Evolutionary conservation across 2,888 invertebrate species (phyloP).

Genomic region (Chydorus sphaericus): DNA sequence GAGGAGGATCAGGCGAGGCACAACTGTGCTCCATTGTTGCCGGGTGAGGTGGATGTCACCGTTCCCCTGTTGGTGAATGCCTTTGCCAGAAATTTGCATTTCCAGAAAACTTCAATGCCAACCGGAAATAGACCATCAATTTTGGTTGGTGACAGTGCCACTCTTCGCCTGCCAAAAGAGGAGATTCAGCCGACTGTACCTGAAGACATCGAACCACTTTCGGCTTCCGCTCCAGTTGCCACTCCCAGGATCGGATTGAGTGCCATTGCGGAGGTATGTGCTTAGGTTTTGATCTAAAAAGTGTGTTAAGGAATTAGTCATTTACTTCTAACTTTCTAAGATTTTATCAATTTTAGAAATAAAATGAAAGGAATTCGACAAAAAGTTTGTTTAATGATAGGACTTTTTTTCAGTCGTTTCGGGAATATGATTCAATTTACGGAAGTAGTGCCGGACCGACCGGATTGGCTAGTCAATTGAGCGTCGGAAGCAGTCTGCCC

Average conservation of each 20-base stretch:
- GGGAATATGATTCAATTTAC: not conserved
- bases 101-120: not conserved
- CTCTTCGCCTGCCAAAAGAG: not conserved
- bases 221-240: not conserved
- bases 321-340: too few relatives aligned
- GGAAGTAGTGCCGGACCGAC: slow-evolving; percentile 4
- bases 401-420: too few relatives aligned
- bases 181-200: too few relatives aligned
- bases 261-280: not conserved
- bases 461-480: slow-evolving; percentile 2
- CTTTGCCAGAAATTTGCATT: not conserved
- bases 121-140: not conserved
- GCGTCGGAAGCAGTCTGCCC: not conserved
- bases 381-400: too few relatives aligned
- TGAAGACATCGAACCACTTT: too few relatives aligned
- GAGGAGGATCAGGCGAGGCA: not conserved
- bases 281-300: too few relatives aligned
- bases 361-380: too few relatives aligned
- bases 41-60: not conserved
- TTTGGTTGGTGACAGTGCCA: not conserved
- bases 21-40: not conserved
- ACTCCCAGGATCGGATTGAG: not conserved
- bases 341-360: too few relatives aligned
- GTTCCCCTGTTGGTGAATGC: not conserved
- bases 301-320: too few relatives aligned